Evolutionary conservation across 2,888 invertebrate genomes (phyloP).

Genomic region (Dasysyrphus tricinctus): DNA sequence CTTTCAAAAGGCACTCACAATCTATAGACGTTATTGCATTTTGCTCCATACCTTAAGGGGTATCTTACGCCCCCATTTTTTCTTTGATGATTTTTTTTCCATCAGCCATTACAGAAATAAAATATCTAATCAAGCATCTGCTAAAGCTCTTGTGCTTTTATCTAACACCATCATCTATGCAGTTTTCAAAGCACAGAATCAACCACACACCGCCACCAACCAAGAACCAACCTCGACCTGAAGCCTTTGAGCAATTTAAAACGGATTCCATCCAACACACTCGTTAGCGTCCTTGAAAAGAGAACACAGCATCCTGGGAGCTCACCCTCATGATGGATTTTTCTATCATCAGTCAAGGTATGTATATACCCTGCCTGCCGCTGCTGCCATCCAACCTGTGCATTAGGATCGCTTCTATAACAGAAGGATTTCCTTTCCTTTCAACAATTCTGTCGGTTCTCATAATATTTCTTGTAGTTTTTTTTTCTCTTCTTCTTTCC

Average conservation of each 20-base stretch:
- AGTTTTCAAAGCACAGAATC: constrained; percentile 55
- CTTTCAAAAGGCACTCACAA: constrained; percentile 39
- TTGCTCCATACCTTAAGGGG: constrained; percentile 57
- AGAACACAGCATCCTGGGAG: constrained; percentile 62
- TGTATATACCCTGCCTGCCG: background rate
- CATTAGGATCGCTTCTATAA: constrained; percentile 37
- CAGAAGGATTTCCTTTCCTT: constrained; percentile 64
- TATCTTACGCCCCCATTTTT: constrained; percentile 59
- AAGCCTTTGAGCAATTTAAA: constrained; percentile 74
- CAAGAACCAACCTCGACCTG: constrained; percentile 73
- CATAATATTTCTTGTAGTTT: constrained; percentile 1
- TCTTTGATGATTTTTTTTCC: constrained; percentile 43
- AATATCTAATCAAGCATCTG: constrained; percentile 71
- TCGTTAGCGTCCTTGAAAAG: constrained; percentile 71
- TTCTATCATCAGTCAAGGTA: constrained; percentile 74
- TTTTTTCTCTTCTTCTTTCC: constrained; percentile 3
- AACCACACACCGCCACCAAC: constrained; percentile 42
- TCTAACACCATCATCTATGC: constrained; percentile 9
- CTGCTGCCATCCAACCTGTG: constrained; percentile 30
- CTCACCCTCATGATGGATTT: constrained; percentile 70
- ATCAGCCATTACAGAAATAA: constrained; percentile 8
- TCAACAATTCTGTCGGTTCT: constrained; percentile 39
- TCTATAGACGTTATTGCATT: constrained; percentile 56
- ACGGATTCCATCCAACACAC: constrained; percentile 66
- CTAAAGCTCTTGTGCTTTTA: constrained; percentile 35